phyloP scores from a whole-genome alignment of 2,113 vertebrate species.

The Kryptolebias marmoratus region DNA sequence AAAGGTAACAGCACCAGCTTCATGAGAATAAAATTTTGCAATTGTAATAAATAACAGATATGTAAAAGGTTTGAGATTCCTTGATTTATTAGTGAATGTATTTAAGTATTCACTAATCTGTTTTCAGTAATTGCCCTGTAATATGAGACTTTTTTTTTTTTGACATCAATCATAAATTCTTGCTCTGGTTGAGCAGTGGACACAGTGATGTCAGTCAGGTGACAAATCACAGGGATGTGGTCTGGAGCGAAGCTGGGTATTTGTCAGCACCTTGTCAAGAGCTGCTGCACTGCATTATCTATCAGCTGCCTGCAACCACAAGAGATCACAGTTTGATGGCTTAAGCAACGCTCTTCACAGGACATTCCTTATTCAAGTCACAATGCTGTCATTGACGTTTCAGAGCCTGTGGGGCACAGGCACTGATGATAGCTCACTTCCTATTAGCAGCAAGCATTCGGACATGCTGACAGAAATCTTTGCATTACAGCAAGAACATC shows the following conservation, averaged over 20 bases:
- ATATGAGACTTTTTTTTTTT: constrained; percentile 22
- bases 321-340: constrained; percentile 79
- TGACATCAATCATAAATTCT: constrained; percentile 49
- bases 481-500: constrained; percentile 47
- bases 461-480: constrained; percentile 57
- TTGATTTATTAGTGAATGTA: not conserved
- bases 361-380: constrained; percentile 77
- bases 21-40: too few species aligned
- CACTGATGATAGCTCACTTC: constrained; percentile 51
- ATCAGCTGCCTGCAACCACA: constrained; percentile 60
- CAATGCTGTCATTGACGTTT: constrained; percentile 63
- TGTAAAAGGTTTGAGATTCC: too few species aligned
- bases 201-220: constrained; percentile 42
- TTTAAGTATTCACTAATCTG: not conserved
- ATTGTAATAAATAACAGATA: too few species aligned
- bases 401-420: constrained; percentile 30
- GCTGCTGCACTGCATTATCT: constrained; percentile 57
- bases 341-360: constrained; percentile 52
- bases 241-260: constrained; percentile 41
- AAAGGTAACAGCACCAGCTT: too few species aligned
- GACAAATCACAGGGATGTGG: constrained; percentile 66
- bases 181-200: constrained; percentile 41
- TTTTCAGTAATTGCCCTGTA: constrained; percentile 15
- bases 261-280: constrained; percentile 66
- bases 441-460: constrained; percentile 59